A percentile compares a stretch with the other conserved stretches of the same genome.
Evolutionary conservation across 1,140 invertebrate species (phyloP).

Genomic region (Rhynchophorus ferrugineus): DNA sequence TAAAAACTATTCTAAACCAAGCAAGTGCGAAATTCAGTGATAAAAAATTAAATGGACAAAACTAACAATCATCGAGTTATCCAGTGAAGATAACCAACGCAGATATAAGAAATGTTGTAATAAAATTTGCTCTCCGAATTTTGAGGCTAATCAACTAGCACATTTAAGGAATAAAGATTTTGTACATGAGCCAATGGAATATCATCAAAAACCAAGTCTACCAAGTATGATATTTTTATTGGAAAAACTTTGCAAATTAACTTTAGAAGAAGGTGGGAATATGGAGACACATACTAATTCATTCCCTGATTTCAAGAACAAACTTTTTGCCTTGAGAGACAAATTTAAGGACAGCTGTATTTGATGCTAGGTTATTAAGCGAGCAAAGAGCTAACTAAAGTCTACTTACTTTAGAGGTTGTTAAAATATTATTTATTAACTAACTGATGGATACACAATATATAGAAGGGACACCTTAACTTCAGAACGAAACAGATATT

Average conservation of each 20-base stretch:
- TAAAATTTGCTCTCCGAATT: not conserved
- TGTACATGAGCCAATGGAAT: slow-evolving; percentile 6
- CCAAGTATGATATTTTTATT: slow-evolving; percentile 8
- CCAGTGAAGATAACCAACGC: slow-evolving; percentile 1
- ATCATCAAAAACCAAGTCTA: slow-evolving; percentile 10
- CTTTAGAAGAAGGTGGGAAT: slow-evolving; percentile 8
- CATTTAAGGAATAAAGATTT: slow-evolving; percentile 7
- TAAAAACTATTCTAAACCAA: too few species aligned
- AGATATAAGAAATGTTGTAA: slow-evolving; percentile 3
- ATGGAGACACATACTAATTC: slow-evolving; percentile 7
- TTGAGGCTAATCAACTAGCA: slow-evolving; percentile 4
- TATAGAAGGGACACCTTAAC: slow-evolving; percentile 1
- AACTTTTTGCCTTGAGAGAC: not conserved
- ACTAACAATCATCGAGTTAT: slow-evolving; percentile 4
- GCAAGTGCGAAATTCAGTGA: slow-evolving; percentile 3
- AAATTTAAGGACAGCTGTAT: slow-evolving; percentile 8
- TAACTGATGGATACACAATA: slow-evolving; percentile 2
- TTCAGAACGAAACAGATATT: not conserved
- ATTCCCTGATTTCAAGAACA: slow-evolving; percentile 1
- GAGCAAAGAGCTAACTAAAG: not conserved
- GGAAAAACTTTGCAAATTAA: not conserved
- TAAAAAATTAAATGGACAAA: slow-evolving; percentile 4
- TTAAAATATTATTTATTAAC: slow-evolving; percentile 5
- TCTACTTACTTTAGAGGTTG: slow-evolving; percentile 8
- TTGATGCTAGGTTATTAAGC: slow-evolving; percentile 2